These are phyloP conservation scores for Atopsyche davidsoni DNA, from an alignment of 1,140 invertebrate genomes.

Conservation along the genomic window DNA sequence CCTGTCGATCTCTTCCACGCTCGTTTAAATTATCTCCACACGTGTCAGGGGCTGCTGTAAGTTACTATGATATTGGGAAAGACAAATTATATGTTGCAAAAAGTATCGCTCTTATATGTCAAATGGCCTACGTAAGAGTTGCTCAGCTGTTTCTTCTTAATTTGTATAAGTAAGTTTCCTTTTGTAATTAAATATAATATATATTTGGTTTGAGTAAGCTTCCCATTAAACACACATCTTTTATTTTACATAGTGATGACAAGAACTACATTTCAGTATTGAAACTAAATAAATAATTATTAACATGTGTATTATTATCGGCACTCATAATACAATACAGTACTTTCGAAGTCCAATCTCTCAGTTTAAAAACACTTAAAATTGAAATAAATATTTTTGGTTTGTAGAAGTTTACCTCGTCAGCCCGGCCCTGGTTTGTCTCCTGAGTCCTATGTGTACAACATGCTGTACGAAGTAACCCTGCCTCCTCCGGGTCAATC, in stretches of 20 bases:
- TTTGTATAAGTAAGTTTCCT: conserved; percentile 66
- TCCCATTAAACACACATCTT: no score
- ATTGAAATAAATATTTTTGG: no score
- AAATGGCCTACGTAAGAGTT: conserved; percentile 82
- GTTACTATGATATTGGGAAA: conserved; percentile 88
- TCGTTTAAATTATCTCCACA: conserved; percentile 82
- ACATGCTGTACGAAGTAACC: conserved; percentile 90
- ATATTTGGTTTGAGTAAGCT: neutral
- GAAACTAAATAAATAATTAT: no score
- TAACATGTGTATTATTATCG: no score
- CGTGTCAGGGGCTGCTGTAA: conserved; percentile 64
- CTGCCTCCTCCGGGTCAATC: conserved; percentile 82
- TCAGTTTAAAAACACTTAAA: no score
- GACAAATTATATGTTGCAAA: conserved; percentile 93
- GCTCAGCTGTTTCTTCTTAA: conserved; percentile 79
- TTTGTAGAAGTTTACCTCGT: conserved; percentile 63
- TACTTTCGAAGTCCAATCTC: no score
- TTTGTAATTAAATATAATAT: neutral
- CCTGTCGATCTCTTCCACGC: conserved; percentile 73
- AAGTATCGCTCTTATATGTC: conserved; percentile 87
- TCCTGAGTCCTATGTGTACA: conserved; percentile 91
- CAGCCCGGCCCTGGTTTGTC: conserved; percentile 65
- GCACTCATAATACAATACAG: no score
- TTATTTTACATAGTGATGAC: no score
- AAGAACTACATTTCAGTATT: no score